These are phyloP conservation scores for Fukomys damarensis DNA, from an alignment of 2,113 vertebrate species.

Conservation along the genomic window DNA sequence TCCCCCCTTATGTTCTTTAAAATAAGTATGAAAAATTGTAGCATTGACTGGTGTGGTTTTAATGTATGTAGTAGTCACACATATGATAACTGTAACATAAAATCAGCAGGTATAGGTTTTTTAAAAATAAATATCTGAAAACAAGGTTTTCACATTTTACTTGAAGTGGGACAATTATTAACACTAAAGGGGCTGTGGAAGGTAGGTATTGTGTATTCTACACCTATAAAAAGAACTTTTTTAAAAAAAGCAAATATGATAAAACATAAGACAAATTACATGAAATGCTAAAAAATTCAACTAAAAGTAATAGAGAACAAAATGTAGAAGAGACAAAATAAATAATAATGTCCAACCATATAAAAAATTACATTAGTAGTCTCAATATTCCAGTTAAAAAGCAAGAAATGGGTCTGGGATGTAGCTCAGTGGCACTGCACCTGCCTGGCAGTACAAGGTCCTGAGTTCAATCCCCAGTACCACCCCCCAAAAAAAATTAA, in stretches of 20 bases:
- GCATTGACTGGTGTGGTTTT: not conserved
- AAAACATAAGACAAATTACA: not conserved
- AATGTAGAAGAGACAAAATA: not conserved
- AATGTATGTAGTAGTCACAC: not conserved
- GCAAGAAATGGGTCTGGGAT: not conserved
- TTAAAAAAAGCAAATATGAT: not conserved
- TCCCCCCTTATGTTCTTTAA: not conserved
- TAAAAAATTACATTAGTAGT: not conserved
- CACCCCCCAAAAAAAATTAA: no score
- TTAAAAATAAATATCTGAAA: not conserved
- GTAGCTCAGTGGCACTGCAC: no score
- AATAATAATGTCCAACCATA: not conserved
- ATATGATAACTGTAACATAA: not conserved
- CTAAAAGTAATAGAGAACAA: not conserved
- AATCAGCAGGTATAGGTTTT: not conserved
- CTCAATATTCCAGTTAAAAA: not conserved
- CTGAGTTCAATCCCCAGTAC: no score
- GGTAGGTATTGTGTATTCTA: no score
- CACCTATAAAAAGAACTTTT: no score
- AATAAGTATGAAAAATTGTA: not conserved
- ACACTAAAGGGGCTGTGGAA: not conserved
- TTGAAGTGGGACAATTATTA: not conserved
- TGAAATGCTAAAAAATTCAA: not conserved
- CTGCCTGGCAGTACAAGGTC: no score
- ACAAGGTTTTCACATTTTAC: not conserved